phyloP scores from a whole-genome alignment of 2,113 vertebrate species.

The Sylvilagus bachmani region DNA sequence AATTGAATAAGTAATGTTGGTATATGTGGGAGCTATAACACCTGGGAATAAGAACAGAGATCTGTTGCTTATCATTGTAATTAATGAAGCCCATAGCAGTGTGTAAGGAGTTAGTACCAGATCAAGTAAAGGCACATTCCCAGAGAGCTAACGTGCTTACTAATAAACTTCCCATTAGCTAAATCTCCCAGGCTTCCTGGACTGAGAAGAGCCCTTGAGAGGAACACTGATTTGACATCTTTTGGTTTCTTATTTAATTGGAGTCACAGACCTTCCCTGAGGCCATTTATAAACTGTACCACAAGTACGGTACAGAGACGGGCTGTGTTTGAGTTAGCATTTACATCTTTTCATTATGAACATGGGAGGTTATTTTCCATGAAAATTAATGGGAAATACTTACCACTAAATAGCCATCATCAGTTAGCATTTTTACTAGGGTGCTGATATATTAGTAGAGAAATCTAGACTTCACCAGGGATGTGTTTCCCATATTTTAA shows the following conservation, averaged over 20 bases:
- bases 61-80: not conserved
- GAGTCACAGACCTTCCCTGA: conserved; percentile 54
- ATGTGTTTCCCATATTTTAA: conserved; percentile 32
- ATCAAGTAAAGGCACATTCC: not conserved
- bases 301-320: not conserved
- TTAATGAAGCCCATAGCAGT: not conserved
- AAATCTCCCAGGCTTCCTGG: conserved; percentile 42
- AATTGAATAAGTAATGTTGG: not conserved
- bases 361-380: not conserved
- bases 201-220: conserved; percentile 67
- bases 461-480: not conserved
- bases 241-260: conserved; percentile 67
- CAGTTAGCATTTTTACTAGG: not conserved
- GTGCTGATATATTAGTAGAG: not conserved
- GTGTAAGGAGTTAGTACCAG: not conserved
- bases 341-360: not conserved
- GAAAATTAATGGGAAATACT: conserved; percentile 28
- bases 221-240: conserved; percentile 75
- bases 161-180: conserved; percentile 39
- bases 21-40: not conserved
- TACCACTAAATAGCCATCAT: not conserved
- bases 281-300: conserved; percentile 4
- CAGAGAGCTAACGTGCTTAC: conserved; percentile 34
- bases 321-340: not conserved
- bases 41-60: no score